Base-by-base conservation (phyloP, 2,888 invertebrate species). In the Micoletzkya japonica region DNA sequence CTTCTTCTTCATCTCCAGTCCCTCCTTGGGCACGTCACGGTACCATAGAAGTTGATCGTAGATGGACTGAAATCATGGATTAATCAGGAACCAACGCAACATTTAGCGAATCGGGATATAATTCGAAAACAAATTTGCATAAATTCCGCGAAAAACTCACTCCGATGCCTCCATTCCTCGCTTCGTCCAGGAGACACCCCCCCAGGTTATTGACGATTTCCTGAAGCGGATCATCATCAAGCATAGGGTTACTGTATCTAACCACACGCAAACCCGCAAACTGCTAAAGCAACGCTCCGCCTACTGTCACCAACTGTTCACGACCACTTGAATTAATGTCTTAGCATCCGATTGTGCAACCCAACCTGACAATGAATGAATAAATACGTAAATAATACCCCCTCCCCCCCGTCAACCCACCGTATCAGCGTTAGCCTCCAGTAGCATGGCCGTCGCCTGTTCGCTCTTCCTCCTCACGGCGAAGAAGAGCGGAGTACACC, bases 1-100 rank as follows among this genome's bases (percentile, higher is more conserved):
- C 52, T 14, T 61, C 49, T 49, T 61, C 49, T 49, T 61, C 61
- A 61, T 61, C 20, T 17, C 61, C 30, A 61, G 28, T 61, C 49
- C 61, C 7, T 49, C 61, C 49, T 61, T 61, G 20, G n/a, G 17
- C 30, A 49, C 44, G 32, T 49, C 49, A 10, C 14, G 14, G 49
- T 61, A 61, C 61, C 61, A 61, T 10, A 32, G n/a, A 20, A 61
- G 44, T n/a, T 49, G 17, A 3, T 61, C 61, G 44, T 49, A 32
- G 30, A 44, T 61, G n/a, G 2, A 61, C n/a, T n/a, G 52, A 24
- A 52, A 52, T 44, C 20, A 52, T n/a, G 14, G n/a, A 52, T 52
- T 52, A n/a, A 49, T 61, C 30, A 17, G 17, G 3, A 26, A 7
- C 14, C 17, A 6, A 56, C 6, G 14, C 26, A 56, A 14, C 30